These are phyloP conservation scores for Alloplasta piceator DNA, from an alignment of 2,888 invertebrate genomes.

Conservation along the genomic window DNA sequence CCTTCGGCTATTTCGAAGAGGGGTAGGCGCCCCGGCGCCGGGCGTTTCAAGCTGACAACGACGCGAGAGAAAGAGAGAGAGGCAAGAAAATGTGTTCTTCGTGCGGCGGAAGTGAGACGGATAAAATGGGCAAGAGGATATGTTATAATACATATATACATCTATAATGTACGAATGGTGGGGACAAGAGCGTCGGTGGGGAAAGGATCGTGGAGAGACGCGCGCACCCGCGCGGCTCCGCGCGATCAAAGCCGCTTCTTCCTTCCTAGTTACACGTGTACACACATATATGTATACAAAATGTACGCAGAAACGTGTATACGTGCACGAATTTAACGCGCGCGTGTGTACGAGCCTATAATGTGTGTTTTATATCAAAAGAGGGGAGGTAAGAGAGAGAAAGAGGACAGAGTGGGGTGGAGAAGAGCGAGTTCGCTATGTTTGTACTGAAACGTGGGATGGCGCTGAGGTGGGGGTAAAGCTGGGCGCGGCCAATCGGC, in stretches of 20 bases:
- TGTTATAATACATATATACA: background rate
- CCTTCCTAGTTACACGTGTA: slow-evolving; percentile 27
- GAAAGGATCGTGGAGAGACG: slow-evolving; percentile 40
- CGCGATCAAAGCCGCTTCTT: slow-evolving; percentile 48
- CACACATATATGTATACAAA: background rate
- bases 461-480: slow-evolving; percentile 74
- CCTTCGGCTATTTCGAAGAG: background rate
- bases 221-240: slow-evolving; percentile 56
- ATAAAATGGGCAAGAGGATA: slow-evolving; percentile 43
- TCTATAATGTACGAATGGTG: slow-evolving; percentile 10
- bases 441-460: slow-evolving; percentile 70
- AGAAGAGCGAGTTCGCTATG: slow-evolving; percentile 70
- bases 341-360: background rate
- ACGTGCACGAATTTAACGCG: background rate
- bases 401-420: slow-evolving; percentile 65
- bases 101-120: slow-evolving; percentile 6
- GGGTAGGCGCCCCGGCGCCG: slow-evolving; percentile 60
- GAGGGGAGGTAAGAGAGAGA: slow-evolving; percentile 50
- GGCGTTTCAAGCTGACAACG: slow-evolving; percentile 51
- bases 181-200: slow-evolving; percentile 54
- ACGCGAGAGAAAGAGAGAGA: slow-evolving; percentile 25
- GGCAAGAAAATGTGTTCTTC: slow-evolving; percentile 13
- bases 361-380: background rate
- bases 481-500: slow-evolving; percentile 83
- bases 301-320: background rate